Percentiles rank a stretch among this genome's conserved stretches.
Evolutionary conservation across 2,113 vertebrate genomes (phyloP).

Genomic region (Phoxinus phoxinus): DNA sequence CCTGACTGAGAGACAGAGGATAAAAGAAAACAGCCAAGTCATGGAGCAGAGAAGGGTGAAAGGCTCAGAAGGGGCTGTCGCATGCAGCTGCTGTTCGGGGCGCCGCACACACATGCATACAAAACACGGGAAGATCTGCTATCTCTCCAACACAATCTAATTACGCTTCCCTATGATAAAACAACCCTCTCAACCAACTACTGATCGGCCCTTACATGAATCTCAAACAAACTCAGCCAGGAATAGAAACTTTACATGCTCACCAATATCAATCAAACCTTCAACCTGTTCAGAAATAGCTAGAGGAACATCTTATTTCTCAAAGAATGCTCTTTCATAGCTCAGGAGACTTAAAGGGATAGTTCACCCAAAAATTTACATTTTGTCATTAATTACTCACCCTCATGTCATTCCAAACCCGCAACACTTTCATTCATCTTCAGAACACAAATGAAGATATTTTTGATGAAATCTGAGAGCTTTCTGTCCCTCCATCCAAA

Average conservation of each 20-base stretch:
- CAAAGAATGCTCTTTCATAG: constrained; percentile 7
- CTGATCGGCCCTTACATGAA: constrained; percentile 29
- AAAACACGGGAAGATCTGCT: constrained; percentile 7
- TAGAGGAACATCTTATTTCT: not conserved
- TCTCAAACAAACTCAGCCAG: constrained; percentile 27
- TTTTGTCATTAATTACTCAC: too few species aligned
- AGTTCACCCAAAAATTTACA: too few species aligned
- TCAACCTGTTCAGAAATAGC: not conserved
- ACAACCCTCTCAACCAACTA: constrained; percentile 33
- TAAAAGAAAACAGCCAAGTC: constrained; percentile 27
- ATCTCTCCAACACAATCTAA: constrained; percentile 23
- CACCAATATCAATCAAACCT: not conserved
- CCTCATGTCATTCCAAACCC: too few species aligned
- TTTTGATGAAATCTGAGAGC: too few species aligned
- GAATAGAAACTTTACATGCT: constrained; percentile 37
- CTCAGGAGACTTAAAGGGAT: not conserved
- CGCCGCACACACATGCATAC: constrained; percentile 12
- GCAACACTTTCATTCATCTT: too few species aligned
- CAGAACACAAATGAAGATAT: too few species aligned
- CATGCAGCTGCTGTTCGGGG: constrained; percentile 17
- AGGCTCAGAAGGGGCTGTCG: constrained; percentile 10
- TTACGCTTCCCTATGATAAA: constrained; percentile 34
- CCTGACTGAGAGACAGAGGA: constrained; percentile 4
- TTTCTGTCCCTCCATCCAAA: too few species aligned
- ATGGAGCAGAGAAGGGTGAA: not conserved